Conservation (phyloP, 2,797 vertebrate genomes). For the Luscinia luscinia region DNA sequence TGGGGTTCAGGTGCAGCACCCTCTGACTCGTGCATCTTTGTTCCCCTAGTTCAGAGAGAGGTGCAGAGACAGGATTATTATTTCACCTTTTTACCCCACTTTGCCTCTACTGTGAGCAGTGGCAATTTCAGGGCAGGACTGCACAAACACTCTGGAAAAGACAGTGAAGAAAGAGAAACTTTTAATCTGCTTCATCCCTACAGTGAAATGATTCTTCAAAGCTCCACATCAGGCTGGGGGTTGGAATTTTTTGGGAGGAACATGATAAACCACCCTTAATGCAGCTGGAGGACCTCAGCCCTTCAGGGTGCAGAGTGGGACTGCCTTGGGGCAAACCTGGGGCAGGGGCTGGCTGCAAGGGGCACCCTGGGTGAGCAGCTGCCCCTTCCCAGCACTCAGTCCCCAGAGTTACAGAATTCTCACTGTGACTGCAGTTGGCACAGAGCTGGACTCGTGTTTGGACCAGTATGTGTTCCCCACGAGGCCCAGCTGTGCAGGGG, state of each 20-base stretch:
- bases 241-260: fast-evolving
- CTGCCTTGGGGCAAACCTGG: background rate
- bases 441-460: background rate
- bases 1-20: no score
- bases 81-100: background rate
- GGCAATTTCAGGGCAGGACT: background rate
- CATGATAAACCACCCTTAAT: background rate
- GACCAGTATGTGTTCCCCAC: background rate
- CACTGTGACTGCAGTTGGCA: background rate
- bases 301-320: background rate
- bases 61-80: background rate
- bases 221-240: no score
- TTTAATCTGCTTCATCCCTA: background rate
- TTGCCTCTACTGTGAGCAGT: background rate
- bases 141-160: background rate
- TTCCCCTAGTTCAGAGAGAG: background rate
- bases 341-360: background rate
- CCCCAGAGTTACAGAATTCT: background rate
- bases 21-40: background rate
- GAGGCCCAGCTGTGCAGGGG: background rate
- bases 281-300: background rate
- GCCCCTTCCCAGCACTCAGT: background rate
- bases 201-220: background rate
- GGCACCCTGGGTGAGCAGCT: background rate
- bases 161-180: background rate